Percentiles rank a stretch among this genome's conserved stretches.
Conservation (phyloP, 2,113 vertebrate species). For the Procapra przewalskii region DNA sequence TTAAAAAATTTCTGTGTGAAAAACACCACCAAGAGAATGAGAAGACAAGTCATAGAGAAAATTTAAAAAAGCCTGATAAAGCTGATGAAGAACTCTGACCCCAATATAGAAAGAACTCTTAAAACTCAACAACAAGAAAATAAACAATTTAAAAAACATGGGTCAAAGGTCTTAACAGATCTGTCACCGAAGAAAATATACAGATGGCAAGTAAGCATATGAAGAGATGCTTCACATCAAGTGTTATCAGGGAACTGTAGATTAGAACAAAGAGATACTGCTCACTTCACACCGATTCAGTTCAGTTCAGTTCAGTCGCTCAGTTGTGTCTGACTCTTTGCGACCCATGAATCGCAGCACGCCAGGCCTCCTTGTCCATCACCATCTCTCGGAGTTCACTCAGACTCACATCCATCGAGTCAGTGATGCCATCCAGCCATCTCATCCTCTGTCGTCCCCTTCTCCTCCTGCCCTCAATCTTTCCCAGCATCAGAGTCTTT, state of each 20-base stretch:
- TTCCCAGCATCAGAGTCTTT: no score
- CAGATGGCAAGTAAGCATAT: background rate
- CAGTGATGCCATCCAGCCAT: no score
- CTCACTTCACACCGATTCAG: background rate
- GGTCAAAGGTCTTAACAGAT: background rate
- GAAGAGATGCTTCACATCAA: background rate
- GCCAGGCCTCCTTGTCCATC: no score
- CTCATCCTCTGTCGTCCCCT: no score
- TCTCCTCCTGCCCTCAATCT: no score
- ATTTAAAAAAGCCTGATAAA: background rate
- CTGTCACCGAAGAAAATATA: background rate
- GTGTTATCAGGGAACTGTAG: background rate
- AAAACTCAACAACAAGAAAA: background rate
- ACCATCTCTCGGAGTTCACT: no score
- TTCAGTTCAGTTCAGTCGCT: no score
- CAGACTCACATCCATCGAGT: no score
- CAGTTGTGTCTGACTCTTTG: no score
- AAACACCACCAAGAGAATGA: background rate
- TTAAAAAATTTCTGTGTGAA: background rate
- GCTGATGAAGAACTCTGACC: background rate
- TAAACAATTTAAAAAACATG: background rate
- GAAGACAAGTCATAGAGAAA: background rate
- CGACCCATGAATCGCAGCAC: no score
- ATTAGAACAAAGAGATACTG: background rate
- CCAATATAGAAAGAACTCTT: background rate